Evolutionary conservation across 2,888 invertebrate genomes (phyloP).

Genomic region (Xanthorhoe designata): DNA sequence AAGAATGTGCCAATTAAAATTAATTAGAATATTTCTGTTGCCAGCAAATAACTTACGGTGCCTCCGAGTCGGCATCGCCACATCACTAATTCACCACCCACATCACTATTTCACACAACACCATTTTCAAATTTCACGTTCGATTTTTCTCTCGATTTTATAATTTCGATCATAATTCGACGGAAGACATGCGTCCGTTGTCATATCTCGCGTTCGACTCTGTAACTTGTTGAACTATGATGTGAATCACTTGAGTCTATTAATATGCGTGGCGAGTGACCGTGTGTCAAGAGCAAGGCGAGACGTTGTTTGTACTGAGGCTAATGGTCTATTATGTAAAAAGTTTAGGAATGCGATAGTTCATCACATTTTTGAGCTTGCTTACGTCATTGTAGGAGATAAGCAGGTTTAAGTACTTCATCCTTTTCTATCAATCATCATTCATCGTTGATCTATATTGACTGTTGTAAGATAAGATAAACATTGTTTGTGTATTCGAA

Average conservation of each 20-base stretch:
- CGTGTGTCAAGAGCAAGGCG: conserved; percentile 82
- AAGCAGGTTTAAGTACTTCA: background rate
- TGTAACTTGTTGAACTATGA: conserved; percentile 69
- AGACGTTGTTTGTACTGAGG: conserved; percentile 56
- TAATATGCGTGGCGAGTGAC: conserved; percentile 83
- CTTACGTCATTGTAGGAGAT: conserved; percentile 8
- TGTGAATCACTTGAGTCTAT: conserved; percentile 80
- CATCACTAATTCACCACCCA: conserved; percentile 54
- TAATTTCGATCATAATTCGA: conserved; percentile 48
- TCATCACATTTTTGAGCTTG: conserved; percentile 32
- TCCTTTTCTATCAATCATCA: background rate
- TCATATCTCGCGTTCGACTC: conserved; percentile 75
- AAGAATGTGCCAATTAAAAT: conserved; percentile 25
- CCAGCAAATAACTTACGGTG: conserved; percentile 43
- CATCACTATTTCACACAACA: conserved; percentile 39
- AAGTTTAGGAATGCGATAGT: conserved; percentile 36
- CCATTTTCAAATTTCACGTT: conserved; percentile 51
- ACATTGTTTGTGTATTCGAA: too few species aligned
- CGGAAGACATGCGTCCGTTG: conserved; percentile 59
- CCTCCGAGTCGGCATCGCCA: conserved; percentile 52
- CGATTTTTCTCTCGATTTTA: conserved; percentile 42
- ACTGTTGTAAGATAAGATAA: background rate
- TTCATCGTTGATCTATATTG: background rate
- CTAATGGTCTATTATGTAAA: conserved; percentile 65
- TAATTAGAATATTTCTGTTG: conserved; percentile 34